Percentiles rank a stretch among this genome's conserved stretches.
phyloP scores from a whole-genome alignment of 2,113 vertebrate genomes.

The Tragelaphus strepsiceros region DNA sequence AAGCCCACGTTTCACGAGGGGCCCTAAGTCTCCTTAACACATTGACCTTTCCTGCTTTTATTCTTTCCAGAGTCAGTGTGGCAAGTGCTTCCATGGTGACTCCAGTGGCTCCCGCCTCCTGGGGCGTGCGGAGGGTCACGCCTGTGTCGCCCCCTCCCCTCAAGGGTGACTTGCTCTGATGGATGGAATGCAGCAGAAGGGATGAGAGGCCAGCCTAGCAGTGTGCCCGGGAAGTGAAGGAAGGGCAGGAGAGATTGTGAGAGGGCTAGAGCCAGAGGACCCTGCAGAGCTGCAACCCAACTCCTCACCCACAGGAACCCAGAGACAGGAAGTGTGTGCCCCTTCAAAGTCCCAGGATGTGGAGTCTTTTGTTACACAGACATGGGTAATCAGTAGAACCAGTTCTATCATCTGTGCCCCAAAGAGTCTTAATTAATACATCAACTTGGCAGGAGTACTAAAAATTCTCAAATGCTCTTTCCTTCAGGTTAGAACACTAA shows the following conservation, averaged over 20 bases:
- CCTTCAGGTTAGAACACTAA: not conserved
- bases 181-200: no score
- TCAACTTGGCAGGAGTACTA: not conserved
- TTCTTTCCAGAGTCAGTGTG: not conserved
- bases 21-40: not conserved
- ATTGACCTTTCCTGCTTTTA: not conserved
- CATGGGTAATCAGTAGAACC: rapidly evolving
- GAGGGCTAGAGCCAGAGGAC: not conserved
- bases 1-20: not conserved
- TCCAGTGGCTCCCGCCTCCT: not conserved
- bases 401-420: not conserved
- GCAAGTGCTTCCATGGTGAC: not conserved
- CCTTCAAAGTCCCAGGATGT: not conserved
- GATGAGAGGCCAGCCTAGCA: not conserved
- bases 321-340: rapidly evolving
- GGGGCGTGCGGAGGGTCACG: rapidly evolving
- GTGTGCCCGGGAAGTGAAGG: not conserved
- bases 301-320: not conserved
- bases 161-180: not conserved
- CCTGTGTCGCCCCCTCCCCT: not conserved
- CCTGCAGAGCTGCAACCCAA: rapidly evolving
- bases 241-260: not conserved
- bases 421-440: not conserved
- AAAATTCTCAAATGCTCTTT: not conserved
- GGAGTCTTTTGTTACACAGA: not conserved